Percentiles rank a stretch among this genome's conserved stretches.
These are phyloP conservation scores for Sebastes schlegelii DNA, from an alignment of 2,113 vertebrate species.

Conservation along the genomic window DNA sequence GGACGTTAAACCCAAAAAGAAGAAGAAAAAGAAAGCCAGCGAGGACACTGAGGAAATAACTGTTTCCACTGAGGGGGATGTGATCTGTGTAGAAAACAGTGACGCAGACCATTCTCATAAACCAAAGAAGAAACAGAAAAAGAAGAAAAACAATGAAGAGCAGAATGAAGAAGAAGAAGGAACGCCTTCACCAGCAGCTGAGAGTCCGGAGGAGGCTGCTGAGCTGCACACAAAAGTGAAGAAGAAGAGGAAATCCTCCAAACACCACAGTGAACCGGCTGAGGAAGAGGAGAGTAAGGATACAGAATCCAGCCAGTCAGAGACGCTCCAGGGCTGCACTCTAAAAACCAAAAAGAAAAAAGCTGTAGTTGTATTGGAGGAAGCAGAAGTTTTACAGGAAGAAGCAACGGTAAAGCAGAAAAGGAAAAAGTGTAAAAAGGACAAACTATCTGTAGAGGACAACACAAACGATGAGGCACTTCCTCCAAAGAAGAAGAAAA, in stretches of 20 bases:
- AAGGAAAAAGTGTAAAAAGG: constrained; percentile 62
- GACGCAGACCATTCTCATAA: not conserved
- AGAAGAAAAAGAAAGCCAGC: constrained; percentile 53
- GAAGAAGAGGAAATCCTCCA: constrained; percentile 65
- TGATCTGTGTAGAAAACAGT: not conserved
- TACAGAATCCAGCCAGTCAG: not conserved
- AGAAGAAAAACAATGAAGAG: constrained; percentile 33
- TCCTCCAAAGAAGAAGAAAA: constrained; percentile 65
- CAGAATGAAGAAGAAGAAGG: constrained; percentile 10
- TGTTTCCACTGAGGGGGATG: not conserved
- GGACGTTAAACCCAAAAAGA: constrained; percentile 48
- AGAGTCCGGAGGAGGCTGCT: not conserved
- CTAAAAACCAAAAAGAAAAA: not conserved
- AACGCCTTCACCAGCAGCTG: not conserved
- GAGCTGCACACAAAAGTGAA: constrained; percentile 16
- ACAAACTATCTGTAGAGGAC: not conserved
- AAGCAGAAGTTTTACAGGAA: constrained; percentile 30
- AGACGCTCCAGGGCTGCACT: not conserved
- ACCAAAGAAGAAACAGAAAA: constrained; percentile 61
- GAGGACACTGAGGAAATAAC: not conserved
- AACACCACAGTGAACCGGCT: not conserved
- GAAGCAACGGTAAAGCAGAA: constrained; percentile 45
- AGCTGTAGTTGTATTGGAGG: not conserved
- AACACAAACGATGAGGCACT: constrained; percentile 8
- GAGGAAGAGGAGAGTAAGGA: not conserved